Evolutionary conservation across 2,113 vertebrate genomes (phyloP), one percentile per base, ranked within the genome.

Genomic region (Todiramphus chloris): DNA sequence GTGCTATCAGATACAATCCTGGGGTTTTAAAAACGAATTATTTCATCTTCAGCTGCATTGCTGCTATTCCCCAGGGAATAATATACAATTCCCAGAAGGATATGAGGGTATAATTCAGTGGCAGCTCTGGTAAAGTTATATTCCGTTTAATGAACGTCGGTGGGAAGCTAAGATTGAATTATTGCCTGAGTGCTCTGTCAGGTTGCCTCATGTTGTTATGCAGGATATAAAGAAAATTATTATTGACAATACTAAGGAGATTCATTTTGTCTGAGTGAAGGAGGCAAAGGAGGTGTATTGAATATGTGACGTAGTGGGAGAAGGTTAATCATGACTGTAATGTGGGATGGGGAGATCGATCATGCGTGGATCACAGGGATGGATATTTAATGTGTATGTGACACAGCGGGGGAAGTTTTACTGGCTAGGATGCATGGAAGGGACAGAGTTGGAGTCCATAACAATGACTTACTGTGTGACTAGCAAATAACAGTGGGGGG

Each of bases 161-260:
- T 93, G 94, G 86, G 87, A 95, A 94, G 94, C 90, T 89, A 88
- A 96, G 95, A 96, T 96, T 97, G 97, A 97, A 96, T 97, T 97
- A 96, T 94, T 97, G 95, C 89, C 89, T 11, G 4, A 97, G 73
- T 79, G 83, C 75, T 95, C 95, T 81, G 94, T 97, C 93, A 92
- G 89, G 91, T 92, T 97, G 95, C 87, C 93, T 96, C 84, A 74
- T 91, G 92, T 93, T 96, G 94, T 93, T 95, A 94, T 68, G 60
- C 78, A 77, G 64, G 78, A 91, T 96, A 96, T 94, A 97, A 96
- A 95, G 97, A 96, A 92, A 93, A 97, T 97, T 89, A 92, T 96
- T 97, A 97, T 97, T 97, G 97, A 97, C 95, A 96, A 75, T 96
- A 58, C 89, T 96, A 95, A 95, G 79, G 93, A 95, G 94, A 96